Conservation (phyloP, 2,888 invertebrate species). For the Ormyrus labotus region DNA sequence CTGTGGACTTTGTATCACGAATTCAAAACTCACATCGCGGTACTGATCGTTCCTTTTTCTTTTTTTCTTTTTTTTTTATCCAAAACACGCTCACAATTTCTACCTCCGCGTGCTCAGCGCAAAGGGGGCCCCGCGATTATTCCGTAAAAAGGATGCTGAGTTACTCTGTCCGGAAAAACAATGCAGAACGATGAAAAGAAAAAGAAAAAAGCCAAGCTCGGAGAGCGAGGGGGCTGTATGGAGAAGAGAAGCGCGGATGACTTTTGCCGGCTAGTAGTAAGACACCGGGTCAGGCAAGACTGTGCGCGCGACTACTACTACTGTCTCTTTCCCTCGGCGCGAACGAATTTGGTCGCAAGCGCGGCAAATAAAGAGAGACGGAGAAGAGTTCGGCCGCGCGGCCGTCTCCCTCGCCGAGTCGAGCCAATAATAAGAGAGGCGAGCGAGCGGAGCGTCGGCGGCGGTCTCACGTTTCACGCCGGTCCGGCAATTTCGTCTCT, state of each 20-base stretch:
- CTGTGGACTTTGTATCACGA: not conserved
- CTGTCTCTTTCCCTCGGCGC: not conserved
- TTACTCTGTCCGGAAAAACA: not conserved
- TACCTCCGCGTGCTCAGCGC: no score
- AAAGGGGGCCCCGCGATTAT: no score
- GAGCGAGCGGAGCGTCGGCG: not conserved
- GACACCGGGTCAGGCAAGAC: not conserved
- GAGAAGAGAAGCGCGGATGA: not conserved
- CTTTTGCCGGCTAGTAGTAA: not conserved
- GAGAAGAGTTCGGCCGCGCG: not conserved
- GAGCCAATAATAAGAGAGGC: conserved; percentile 29
- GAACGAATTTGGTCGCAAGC: conserved; percentile 15
- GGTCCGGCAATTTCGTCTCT: not conserved
- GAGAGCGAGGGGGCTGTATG: not conserved
- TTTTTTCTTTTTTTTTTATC: no score
- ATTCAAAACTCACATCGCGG: conserved; percentile 40
- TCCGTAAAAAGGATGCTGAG: no score
- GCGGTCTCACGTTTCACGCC: conserved; percentile 37
- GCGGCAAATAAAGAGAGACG: not conserved
- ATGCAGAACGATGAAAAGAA: not conserved
- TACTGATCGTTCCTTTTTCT: no score
- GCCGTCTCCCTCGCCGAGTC: not conserved
- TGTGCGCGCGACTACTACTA: not conserved
- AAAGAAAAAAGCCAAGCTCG: not conserved
- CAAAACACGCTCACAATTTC: no score